These are phyloP conservation scores for Platyrinchus mystaceus DNA, from an alignment of 2,797 vertebrate genomes.

Conservation along the genomic window DNA sequence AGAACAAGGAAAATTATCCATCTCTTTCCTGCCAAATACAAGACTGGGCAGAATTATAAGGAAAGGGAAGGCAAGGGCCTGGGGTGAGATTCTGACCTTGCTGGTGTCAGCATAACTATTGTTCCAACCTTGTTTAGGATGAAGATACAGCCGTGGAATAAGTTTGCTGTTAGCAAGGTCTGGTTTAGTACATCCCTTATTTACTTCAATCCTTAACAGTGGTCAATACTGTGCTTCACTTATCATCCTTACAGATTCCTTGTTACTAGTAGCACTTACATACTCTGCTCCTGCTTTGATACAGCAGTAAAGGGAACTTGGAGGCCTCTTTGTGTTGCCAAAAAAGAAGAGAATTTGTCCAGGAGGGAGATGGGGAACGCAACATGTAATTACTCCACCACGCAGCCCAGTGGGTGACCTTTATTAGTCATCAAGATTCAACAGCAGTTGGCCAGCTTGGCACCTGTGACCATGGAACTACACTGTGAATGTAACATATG, in stretches of 20 bases:
- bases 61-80: background rate
- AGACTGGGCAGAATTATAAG: background rate
- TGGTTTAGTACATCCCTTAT: background rate
- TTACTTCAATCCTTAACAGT: background rate
- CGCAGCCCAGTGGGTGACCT: background rate
- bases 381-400: accelerated
- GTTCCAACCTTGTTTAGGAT: background rate
- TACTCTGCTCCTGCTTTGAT: background rate
- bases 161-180: background rate
- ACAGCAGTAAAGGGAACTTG: background rate
- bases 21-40: background rate
- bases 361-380: background rate
- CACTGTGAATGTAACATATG: background rate
- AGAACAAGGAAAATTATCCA: background rate
- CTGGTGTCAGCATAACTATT: background rate
- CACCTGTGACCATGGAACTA: background rate
- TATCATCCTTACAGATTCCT: background rate
- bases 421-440: background rate
- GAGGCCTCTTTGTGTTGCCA: background rate
- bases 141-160: background rate
- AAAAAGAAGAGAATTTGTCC: background rate
- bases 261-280: background rate
- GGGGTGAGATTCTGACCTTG: background rate
- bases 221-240: background rate
- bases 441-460: background rate